Evolutionary conservation across 2,888 invertebrate genomes (phyloP).

Genomic region (Blastobasis adustella): DNA sequence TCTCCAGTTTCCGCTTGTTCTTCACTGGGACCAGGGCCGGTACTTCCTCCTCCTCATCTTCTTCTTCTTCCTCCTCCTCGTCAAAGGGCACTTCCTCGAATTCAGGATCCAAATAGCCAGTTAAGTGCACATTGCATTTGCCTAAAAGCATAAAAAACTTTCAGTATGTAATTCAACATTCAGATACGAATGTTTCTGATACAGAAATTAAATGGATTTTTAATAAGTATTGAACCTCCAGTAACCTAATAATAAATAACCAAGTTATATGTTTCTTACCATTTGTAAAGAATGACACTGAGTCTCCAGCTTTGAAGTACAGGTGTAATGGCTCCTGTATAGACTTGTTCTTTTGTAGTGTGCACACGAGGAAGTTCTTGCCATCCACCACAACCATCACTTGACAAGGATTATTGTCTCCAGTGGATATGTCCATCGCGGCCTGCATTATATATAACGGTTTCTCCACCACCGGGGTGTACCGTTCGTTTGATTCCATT

Average conservation of each 20-base stretch:
- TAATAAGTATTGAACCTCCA: no score
- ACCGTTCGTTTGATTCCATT: constrained; percentile 88
- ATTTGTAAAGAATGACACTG: constrained; percentile 81
- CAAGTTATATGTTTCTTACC: constrained; percentile 50
- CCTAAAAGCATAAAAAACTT: constrained; percentile 59
- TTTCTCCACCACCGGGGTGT: constrained; percentile 85
- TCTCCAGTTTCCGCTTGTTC: constrained; percentile 59
- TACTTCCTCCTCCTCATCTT: constrained; percentile 59
- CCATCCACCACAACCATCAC: constrained; percentile 85
- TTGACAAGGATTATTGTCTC: constrained; percentile 78
- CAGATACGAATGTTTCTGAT: no score
- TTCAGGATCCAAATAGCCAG: constrained; percentile 81
- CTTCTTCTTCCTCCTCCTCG: constrained; percentile 64
- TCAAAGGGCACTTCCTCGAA: constrained; percentile 65
- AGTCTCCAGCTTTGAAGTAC: constrained; percentile 85
- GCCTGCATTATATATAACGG: constrained; percentile 94
- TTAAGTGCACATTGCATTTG: constrained; percentile 84
- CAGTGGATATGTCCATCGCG: constrained; percentile 81
- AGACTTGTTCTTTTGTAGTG: constrained; percentile 76
- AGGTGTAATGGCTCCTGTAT: constrained; percentile 87
- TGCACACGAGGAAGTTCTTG: constrained; percentile 85
- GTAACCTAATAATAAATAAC: no score
- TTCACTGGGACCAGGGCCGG: constrained; percentile 39
- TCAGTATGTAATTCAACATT: no score
- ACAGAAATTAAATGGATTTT: no score